A percentile compares a stretch with the other conserved stretches of the same genome.
Conservation (phyloP, 2,797 vertebrate genomes). For the Pterois miles region DNA sequence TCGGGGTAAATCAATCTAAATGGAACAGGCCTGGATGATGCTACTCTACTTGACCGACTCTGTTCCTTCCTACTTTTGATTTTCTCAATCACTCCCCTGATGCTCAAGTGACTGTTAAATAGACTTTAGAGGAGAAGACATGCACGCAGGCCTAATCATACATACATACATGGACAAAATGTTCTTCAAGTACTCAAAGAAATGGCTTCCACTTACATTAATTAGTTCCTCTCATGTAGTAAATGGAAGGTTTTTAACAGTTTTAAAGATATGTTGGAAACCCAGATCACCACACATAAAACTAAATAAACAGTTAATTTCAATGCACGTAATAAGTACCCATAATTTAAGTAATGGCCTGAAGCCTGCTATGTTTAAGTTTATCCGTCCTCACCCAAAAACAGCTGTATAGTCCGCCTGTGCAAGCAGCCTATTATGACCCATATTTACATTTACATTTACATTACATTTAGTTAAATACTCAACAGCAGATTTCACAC, state of each 20-base stretch:
- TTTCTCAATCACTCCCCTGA: constrained; percentile 41
- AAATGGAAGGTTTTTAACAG: background rate
- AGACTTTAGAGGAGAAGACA: constrained; percentile 24
- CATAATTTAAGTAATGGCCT: background rate
- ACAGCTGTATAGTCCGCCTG: background rate
- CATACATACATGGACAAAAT: constrained; percentile 5
- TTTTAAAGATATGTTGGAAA: background rate
- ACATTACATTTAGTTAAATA: too few species aligned
- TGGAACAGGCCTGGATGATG: constrained; percentile 62
- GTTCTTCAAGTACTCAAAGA: background rate
- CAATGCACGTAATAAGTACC: background rate
- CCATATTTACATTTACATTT: background rate
- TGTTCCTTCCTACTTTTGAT: constrained; percentile 44
- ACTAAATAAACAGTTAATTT: background rate
- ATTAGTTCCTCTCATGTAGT: background rate
- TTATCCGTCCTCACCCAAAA: background rate
- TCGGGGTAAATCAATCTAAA: constrained; percentile 74
- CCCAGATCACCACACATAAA: background rate
- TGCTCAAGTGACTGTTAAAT: constrained; percentile 56
- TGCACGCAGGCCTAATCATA: background rate
- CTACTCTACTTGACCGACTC: constrained; percentile 58
- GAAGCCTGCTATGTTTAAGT: background rate
- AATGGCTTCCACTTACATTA: constrained; percentile 10
- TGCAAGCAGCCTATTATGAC: background rate
- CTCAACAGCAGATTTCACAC: too few species aligned